A percentile compares a stretch with the other conserved stretches of the same genome.
These are phyloP conservation scores for Hofmannophila pseudospretella DNA, from an alignment of 2,888 invertebrate species.

Conservation along the genomic window DNA sequence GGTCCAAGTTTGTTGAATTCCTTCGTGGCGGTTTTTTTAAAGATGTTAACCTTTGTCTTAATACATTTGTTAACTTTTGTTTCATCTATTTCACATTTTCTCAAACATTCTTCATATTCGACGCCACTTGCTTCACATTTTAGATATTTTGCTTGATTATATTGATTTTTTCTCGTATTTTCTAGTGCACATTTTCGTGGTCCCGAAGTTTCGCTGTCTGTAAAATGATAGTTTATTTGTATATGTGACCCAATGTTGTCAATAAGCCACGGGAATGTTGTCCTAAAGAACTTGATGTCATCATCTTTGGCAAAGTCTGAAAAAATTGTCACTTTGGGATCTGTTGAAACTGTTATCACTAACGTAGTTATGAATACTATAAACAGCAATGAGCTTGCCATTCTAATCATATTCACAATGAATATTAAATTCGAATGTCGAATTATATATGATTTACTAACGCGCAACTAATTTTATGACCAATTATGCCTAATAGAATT, in stretches of 20 bases:
- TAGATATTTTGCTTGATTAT: neutral
- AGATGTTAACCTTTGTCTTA: neutral
- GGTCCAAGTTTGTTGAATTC: neutral
- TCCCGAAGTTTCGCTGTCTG: conserved; percentile 17
- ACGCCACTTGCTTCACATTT: neutral
- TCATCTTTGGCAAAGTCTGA: conserved; percentile 24
- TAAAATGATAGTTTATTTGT: conserved; percentile 23
- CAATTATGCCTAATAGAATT: no score
- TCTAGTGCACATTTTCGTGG: neutral
- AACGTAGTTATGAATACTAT: no score
- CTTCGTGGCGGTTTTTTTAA: neutral
- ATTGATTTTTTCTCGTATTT: neutral
- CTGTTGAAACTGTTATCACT: no score
- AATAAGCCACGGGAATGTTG: conserved; percentile 27
- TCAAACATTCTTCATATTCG: neutral
- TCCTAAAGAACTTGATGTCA: conserved; percentile 25
- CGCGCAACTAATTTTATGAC: no score
- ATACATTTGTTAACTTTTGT: neutral
- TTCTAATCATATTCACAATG: no score
- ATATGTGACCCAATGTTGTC: conserved; percentile 26
- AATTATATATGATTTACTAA: no score
- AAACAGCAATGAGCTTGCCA: no score
- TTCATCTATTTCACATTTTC: neutral
- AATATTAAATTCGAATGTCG: no score
- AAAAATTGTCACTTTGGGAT: conserved; percentile 17